Evolutionary conservation across 1,140 invertebrate species (phyloP).

Genomic region (Sipha flava): DNA sequence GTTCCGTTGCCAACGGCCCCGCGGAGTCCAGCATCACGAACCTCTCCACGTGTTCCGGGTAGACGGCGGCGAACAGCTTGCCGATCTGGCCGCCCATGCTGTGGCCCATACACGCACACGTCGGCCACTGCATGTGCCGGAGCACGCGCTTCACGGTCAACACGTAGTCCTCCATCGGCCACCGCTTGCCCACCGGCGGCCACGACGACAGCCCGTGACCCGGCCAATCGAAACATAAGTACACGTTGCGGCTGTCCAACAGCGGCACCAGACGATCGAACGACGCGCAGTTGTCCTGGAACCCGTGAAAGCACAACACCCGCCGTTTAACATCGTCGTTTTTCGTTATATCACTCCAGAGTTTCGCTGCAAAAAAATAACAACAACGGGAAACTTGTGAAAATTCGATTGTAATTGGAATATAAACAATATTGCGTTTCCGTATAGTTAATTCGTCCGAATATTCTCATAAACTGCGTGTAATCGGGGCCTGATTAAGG

Average conservation of each 20-base stretch:
- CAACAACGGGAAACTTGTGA: neutral
- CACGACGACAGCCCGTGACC: slow-evolving; percentile 75
- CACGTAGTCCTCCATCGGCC: slow-evolving; percentile 62
- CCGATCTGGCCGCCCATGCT: slow-evolving; percentile 68
- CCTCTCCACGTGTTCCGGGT: slow-evolving; percentile 59
- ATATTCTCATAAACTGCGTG: no score
- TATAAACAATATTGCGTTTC: no score
- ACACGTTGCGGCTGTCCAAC: slow-evolving; percentile 48
- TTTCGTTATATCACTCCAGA: slow-evolving; percentile 52
- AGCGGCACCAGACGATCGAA: slow-evolving; percentile 72
- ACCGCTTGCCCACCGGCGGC: slow-evolving; percentile 58
- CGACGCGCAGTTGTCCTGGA: slow-evolving; percentile 81
- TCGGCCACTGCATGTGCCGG: slow-evolving; percentile 67
- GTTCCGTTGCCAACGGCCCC: neutral
- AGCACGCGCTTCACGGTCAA: slow-evolving; percentile 60
- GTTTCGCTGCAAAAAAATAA: slow-evolving; percentile 46
- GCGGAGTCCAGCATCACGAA: slow-evolving; percentile 60
- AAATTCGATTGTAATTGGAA: no score
- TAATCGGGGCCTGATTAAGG: no score
- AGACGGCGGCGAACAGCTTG: slow-evolving; percentile 67
- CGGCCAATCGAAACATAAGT: slow-evolving; percentile 66
- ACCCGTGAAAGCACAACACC: slow-evolving; percentile 71
- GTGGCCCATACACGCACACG: slow-evolving; percentile 66
- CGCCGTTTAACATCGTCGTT: slow-evolving; percentile 40
- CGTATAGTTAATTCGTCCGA: no score